Evolutionary conservation across 2,888 invertebrate genomes (phyloP).

Genomic region (Lapara coniferarum): DNA sequence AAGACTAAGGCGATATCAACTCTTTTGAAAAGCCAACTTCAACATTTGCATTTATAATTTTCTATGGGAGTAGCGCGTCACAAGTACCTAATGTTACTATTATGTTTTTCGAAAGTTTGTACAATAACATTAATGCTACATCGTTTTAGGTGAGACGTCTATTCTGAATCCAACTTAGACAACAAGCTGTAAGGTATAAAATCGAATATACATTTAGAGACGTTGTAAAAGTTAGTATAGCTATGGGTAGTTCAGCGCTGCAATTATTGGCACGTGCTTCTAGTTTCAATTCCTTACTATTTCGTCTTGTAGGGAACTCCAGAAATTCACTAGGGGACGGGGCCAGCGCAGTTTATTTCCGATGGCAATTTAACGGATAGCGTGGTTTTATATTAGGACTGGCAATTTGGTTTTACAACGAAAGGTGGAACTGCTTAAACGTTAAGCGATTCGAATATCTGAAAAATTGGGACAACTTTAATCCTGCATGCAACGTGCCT

Average conservation of each 20-base stretch:
- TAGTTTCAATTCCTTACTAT: constrained; percentile 56
- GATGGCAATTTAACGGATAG: constrained; percentile 5
- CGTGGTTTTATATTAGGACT: neutral
- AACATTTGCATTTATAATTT: neutral
- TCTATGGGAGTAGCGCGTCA: neutral
- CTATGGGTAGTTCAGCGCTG: constrained; percentile 52
- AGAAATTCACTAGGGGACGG: constrained; percentile 22
- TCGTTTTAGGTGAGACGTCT: neutral
- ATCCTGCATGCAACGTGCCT: too few species aligned
- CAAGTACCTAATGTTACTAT: constrained; percentile 5
- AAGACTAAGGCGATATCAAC: neutral
- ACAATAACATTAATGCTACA: constrained; percentile 13
- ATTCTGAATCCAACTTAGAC: neutral
- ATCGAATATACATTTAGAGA: constrained; percentile 26
- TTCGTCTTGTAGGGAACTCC: constrained; percentile 36
- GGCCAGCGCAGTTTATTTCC: constrained; percentile 8
- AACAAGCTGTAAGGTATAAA: constrained; percentile 29
- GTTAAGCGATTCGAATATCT: too few species aligned
- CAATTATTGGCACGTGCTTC: constrained; percentile 66
- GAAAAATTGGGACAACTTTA: too few species aligned
- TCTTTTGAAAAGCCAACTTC: neutral
- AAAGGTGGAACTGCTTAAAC: too few species aligned
- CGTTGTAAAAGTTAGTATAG: constrained; percentile 43
- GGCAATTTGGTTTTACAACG: neutral
- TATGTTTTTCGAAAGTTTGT: constrained; percentile 22